Evolutionary conservation across 2,797 vertebrate genomes (phyloP), one percentile per base, ranked within the genome.

Genomic region (Sebastes ruberrimus): DNA sequence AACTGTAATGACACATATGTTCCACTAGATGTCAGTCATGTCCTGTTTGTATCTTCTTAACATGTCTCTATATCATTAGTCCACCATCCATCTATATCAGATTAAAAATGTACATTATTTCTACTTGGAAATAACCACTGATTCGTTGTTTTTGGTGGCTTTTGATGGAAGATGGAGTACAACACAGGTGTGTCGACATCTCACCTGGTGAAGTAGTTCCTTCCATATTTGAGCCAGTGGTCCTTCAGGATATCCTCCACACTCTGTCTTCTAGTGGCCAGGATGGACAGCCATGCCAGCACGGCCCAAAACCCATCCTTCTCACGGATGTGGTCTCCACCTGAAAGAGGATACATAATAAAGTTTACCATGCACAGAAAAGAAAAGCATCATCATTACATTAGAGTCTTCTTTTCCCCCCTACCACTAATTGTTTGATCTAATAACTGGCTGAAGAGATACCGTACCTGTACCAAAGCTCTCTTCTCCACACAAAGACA

Each of bases 271-370:
- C 96, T 96, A 18, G 88, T 77, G 18, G 98, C 97, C 2, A 99
- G 94, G 85, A 99, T 98, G 70, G 98, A 99, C 2, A 99, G 96
- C 98, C 98, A 99, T 71, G 98, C 98, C 53, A 99, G 96, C 81
- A 98, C 97, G 1, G 98, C 97, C 98, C 98, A 99, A 78, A 99
- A 96, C 16, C 98, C 98, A 35, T 99, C 98, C 87, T 98, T 99
- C 94, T 99, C 98, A 2, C 98, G 97, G 88, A 99, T 97, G 79
- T 99, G 98, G 90, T 99, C 98, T 0, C 97, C 97, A 72, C 98
- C 98, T 99, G 88, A 76, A 49, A 65, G 5, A 35, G 9, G 33
- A 78, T 10, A 42, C 27, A 46, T 20, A 33, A 35, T 74, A 2
- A 16, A 16, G 25, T 46, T 61, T 16, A 32, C 10, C 23, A 23